Evolutionary conservation across 1,140 invertebrate genomes (phyloP).

Genomic region (Zaprionus inermis): DNA sequence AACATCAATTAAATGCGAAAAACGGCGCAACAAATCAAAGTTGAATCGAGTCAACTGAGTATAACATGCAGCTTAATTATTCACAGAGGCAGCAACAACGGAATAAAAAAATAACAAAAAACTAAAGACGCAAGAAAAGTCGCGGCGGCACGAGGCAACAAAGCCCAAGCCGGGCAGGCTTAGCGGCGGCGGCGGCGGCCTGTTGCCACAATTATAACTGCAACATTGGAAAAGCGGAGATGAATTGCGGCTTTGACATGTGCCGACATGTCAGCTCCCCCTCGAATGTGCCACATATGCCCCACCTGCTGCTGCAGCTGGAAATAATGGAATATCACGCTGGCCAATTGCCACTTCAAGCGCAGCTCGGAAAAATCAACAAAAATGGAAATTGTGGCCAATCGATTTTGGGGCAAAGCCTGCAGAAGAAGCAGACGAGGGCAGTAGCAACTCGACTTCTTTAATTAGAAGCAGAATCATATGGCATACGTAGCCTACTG

Average conservation of each 20-base stretch:
- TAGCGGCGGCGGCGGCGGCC: slow-evolving; percentile 48
- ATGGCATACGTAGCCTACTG: slow-evolving; percentile 39
- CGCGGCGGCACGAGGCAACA: slow-evolving; percentile 51
- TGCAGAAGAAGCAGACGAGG: not conserved
- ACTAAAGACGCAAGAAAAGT: too few species aligned
- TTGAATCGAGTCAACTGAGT: slow-evolving; percentile 71
- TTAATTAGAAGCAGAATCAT: slow-evolving; percentile 68
- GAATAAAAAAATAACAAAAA: not conserved
- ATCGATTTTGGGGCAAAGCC: slow-evolving; percentile 59
- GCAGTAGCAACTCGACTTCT: slow-evolving; percentile 20
- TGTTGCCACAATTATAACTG: slow-evolving; percentile 61
- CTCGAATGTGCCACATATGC: not conserved
- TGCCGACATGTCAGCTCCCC: slow-evolving; percentile 54
- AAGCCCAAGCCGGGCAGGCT: not conserved
- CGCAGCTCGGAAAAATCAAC: slow-evolving; percentile 63
- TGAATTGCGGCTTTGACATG: slow-evolving; percentile 68
- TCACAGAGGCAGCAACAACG: slow-evolving; percentile 45
- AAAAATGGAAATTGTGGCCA: slow-evolving; percentile 79
- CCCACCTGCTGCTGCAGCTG: slow-evolving; percentile 22
- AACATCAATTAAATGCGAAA: slow-evolving; percentile 77
- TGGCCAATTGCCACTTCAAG: slow-evolving; percentile 70
- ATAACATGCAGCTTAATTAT: slow-evolving; percentile 78
- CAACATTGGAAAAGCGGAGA: slow-evolving; percentile 13
- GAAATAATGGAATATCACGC: slow-evolving; percentile 77
- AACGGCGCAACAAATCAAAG: slow-evolving; percentile 76